These are phyloP conservation scores for Himalopsyche tibetana DNA, from an alignment of 2,888 invertebrate genomes.

Conservation along the genomic window DNA sequence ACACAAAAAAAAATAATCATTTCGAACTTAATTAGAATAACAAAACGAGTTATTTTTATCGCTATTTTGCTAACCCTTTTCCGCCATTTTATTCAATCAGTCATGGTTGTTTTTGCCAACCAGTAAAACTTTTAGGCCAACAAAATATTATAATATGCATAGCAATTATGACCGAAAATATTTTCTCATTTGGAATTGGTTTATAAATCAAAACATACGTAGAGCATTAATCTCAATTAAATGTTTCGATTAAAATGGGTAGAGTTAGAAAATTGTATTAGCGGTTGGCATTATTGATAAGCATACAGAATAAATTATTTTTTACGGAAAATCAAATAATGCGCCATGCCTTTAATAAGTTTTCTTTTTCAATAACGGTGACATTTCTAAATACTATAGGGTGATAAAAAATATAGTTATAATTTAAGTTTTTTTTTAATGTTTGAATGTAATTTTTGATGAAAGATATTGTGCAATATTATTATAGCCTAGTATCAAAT, in stretches of 20 bases:
- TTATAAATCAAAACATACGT: constrained; percentile 8
- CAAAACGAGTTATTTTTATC: constrained; percentile 7
- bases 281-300: constrained; percentile 17
- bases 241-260: constrained; percentile 29
- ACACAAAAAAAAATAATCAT: no score
- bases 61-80: not conserved
- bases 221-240: constrained; percentile 15
- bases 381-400: no score
- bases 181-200: constrained; percentile 1
- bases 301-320: constrained; percentile 6
- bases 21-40: no score
- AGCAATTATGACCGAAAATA: constrained; percentile 26
- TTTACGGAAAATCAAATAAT: not conserved
- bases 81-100: not conserved
- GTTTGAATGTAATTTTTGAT: no score
- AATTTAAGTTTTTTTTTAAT: no score
- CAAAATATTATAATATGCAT: not conserved
- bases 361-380: no score
- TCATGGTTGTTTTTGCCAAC: constrained; percentile 19
- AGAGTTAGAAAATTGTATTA: not conserved
- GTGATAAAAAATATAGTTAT: no score
- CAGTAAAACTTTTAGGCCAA: constrained; percentile 4
- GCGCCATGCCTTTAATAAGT: not conserved
- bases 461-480: no score
- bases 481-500: no score